Evolutionary conservation across 1,140 invertebrate species (phyloP).

Genomic region (Carposina sasakii): DNA sequence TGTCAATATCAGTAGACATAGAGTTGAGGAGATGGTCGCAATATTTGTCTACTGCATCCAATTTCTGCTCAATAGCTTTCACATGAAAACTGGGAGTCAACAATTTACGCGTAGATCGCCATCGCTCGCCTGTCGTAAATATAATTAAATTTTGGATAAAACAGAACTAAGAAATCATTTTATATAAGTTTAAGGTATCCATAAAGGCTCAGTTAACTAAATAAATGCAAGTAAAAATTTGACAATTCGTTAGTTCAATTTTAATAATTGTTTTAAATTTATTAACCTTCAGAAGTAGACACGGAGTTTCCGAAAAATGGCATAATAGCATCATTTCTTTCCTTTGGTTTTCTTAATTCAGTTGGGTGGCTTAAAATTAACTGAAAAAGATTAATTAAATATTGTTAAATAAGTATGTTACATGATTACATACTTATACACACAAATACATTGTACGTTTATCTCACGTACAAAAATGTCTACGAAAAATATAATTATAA

Average conservation of each 20-base stretch:
- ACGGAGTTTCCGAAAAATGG: slow-evolving; percentile 17
- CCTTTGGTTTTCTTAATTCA: slow-evolving; percentile 5
- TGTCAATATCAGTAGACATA: not conserved
- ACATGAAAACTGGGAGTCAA: slow-evolving; percentile 10
- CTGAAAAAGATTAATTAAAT: slow-evolving; percentile 1
- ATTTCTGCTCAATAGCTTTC: slow-evolving; percentile 3
- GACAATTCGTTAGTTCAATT: no score
- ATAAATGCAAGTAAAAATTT: no score
- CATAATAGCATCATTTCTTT: slow-evolving; percentile 13
- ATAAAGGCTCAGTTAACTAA: no score
- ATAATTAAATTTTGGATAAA: not conserved
- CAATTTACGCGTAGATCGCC: slow-evolving; percentile 10
- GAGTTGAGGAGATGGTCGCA: not conserved
- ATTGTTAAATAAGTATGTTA: not conserved
- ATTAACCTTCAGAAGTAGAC: slow-evolving; percentile 15
- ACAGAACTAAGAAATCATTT: no score
- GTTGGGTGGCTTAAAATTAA: slow-evolving; percentile 6
- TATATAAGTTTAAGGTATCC: no score
- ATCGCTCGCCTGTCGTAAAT: slow-evolving; percentile 10
- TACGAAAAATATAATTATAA: no score
- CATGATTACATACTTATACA: no score
- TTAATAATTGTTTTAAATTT: no score
- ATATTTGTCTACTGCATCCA: slow-evolving; percentile 1
- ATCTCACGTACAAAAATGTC: no score
- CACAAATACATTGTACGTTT: no score